Evolutionary conservation across 2,888 invertebrate species (phyloP).

Genomic region (Gandaritis pyraliata): DNA sequence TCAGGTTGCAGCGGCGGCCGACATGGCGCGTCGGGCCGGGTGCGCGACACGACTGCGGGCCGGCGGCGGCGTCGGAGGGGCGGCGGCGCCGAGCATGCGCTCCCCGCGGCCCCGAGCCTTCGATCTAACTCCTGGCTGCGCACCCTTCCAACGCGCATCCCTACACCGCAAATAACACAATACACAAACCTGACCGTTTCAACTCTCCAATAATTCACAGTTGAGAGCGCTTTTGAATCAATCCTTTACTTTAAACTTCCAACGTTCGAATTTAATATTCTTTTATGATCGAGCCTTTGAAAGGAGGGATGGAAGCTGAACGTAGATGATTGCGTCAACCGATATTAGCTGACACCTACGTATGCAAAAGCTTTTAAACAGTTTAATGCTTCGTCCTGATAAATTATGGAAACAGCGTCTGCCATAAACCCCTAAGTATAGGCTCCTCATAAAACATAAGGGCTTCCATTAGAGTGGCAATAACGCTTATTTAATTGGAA

Average conservation of each 20-base stretch:
- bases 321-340: slow-evolving; percentile 18
- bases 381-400: slow-evolving; percentile 26
- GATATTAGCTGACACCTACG: slow-evolving; percentile 23
- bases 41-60: slow-evolving; percentile 79
- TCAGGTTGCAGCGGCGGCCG: slow-evolving; percentile 75
- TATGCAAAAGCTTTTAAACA: slow-evolving; percentile 40
- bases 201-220: slow-evolving; percentile 55
- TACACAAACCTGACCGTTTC: slow-evolving; percentile 67
- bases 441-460: slow-evolving; percentile 36
- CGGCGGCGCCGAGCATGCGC: slow-evolving; percentile 66
- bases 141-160: slow-evolving; percentile 65
- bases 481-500: slow-evolving; percentile 50
- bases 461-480: slow-evolving; percentile 36
- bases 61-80: slow-evolving; percentile 61
- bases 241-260: slow-evolving; percentile 38
- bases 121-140: slow-evolving; percentile 77
- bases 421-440: slow-evolving; percentile 43
- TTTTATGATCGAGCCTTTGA: slow-evolving; percentile 34
- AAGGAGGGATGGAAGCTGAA: slow-evolving; percentile 10
- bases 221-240: slow-evolving; percentile 54
- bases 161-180: slow-evolving; percentile 75
- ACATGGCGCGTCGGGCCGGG: slow-evolving; percentile 75
- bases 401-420: slow-evolving; percentile 50
- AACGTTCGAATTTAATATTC: slow-evolving; percentile 43
- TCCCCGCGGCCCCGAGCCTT: slow-evolving; percentile 62